Evolutionary conservation across 2,888 invertebrate species (phyloP).

Genomic region (Elgonia sp.): DNA sequence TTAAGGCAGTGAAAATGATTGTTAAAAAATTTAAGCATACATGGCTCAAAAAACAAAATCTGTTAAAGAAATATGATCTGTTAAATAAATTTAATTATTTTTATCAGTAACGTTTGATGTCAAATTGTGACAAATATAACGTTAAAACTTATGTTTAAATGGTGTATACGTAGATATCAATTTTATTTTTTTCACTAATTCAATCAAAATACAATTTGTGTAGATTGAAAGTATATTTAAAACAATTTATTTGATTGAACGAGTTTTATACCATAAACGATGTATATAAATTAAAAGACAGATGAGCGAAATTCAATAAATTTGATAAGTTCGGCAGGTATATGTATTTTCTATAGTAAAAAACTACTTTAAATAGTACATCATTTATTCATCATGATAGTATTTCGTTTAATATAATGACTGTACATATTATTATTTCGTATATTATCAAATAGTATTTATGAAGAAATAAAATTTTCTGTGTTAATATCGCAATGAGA

Average conservation of each 20-base stretch:
- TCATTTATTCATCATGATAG: too few species aligned
- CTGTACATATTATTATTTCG: too few species aligned
- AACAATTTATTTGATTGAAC: background rate
- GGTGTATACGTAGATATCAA: background rate
- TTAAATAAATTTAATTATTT: background rate
- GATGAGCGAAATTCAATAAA: constrained; percentile 6
- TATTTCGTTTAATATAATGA: too few species aligned
- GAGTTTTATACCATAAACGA: background rate
- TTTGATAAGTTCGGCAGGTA: background rate
- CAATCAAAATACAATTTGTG: background rate
- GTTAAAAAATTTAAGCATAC: background rate
- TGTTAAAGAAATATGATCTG: background rate
- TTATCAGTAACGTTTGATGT: background rate
- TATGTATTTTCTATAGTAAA: background rate
- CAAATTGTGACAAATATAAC: background rate
- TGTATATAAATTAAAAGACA: constrained; percentile 6
- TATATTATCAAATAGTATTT: too few species aligned
- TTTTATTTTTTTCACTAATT: background rate
- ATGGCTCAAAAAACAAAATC: background rate
- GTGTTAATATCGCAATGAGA: too few species aligned
- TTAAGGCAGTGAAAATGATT: too few species aligned
- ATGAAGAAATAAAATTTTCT: too few species aligned
- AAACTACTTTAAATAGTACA: background rate
- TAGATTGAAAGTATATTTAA: constrained; percentile 4
- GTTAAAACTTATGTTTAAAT: background rate